A percentile compares a stretch with the other conserved stretches of the same genome.
These are phyloP conservation scores for Polymixis lichenea DNA, from an alignment of 2,888 invertebrate species.

Conservation along the genomic window DNA sequence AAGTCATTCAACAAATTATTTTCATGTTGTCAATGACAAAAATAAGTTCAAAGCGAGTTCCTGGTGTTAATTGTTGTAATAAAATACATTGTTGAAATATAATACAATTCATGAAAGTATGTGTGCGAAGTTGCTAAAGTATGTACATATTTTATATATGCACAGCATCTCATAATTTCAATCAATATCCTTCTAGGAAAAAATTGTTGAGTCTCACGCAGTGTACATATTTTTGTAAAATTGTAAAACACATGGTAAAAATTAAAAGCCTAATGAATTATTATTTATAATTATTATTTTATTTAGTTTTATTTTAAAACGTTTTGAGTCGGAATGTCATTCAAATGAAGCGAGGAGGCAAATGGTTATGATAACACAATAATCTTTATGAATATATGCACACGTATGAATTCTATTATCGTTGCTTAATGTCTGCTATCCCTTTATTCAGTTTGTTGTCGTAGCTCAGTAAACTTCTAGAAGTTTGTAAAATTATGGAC, in stretches of 20 bases:
- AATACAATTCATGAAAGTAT: neutral
- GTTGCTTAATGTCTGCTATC: slow-evolving; percentile 51
- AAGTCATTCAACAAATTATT: neutral
- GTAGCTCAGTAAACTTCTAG: slow-evolving; percentile 38
- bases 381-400: neutral
- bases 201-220: neutral
- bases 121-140: neutral
- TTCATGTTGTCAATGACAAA: neutral
- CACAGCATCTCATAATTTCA: neutral
- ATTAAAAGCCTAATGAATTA: neutral
- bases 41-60: neutral
- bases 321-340: slow-evolving; percentile 15
- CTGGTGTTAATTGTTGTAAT: neutral
- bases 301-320: neutral
- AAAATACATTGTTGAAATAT: neutral
- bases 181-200: neutral
- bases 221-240: neutral
- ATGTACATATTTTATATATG: neutral
- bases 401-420: slow-evolving; percentile 16
- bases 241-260: neutral
- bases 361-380: slow-evolving; percentile 21
- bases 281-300: neutral
- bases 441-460: slow-evolving; percentile 45
- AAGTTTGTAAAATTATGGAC: slow-evolving; percentile 28
- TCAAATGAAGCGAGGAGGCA: slow-evolving; percentile 9